phyloP scores from a whole-genome alignment of 2,797 vertebrate genomes.

The Parauchenoglanis ngamensis region DNA sequence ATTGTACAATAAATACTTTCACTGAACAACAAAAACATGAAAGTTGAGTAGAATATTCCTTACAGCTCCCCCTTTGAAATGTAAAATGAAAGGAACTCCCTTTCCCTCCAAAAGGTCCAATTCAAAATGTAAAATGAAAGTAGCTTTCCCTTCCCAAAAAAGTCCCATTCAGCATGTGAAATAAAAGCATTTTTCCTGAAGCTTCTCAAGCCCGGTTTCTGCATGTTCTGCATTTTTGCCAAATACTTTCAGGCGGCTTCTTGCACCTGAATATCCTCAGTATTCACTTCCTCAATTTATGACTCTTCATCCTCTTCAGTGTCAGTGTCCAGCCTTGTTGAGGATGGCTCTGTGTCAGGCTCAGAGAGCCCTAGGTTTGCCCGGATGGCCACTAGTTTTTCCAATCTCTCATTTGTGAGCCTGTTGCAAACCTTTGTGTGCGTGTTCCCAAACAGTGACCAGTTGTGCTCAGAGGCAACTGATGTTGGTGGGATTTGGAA shows the following conservation, averaged over 20 bases:
- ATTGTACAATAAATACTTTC: not conserved
- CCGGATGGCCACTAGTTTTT: not conserved
- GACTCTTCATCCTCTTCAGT: not conserved
- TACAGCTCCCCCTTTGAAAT: not conserved
- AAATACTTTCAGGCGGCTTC: not conserved
- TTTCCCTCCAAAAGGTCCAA: too few relatives aligned
- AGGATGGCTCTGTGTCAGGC: constrained; percentile 2
- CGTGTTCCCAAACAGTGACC: constrained; percentile 40
- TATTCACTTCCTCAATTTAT: not conserved
- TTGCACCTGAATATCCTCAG: not conserved
- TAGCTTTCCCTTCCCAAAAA: not conserved
- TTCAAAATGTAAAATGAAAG: not conserved
- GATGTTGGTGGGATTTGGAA: constrained; percentile 64
- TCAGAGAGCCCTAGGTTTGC: constrained; percentile 1
- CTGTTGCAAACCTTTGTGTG: constrained; percentile 11
- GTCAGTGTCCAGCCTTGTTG: not conserved
- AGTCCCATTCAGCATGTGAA: constrained; percentile 9
- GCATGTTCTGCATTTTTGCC: not conserved
- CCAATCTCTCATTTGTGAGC: constrained; percentile 26
- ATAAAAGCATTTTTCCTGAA: not conserved
- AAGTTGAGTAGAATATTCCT: not conserved
- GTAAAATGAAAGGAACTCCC: too few relatives aligned
- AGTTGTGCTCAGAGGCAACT: constrained; percentile 45
- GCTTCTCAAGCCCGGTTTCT: not conserved
- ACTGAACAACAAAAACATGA: not conserved